A percentile compares a stretch with the other conserved stretches of the same genome.
These are phyloP conservation scores for Laupala kohalensis DNA, from an alignment of 1,140 invertebrate genomes.

Conservation along the genomic window DNA sequence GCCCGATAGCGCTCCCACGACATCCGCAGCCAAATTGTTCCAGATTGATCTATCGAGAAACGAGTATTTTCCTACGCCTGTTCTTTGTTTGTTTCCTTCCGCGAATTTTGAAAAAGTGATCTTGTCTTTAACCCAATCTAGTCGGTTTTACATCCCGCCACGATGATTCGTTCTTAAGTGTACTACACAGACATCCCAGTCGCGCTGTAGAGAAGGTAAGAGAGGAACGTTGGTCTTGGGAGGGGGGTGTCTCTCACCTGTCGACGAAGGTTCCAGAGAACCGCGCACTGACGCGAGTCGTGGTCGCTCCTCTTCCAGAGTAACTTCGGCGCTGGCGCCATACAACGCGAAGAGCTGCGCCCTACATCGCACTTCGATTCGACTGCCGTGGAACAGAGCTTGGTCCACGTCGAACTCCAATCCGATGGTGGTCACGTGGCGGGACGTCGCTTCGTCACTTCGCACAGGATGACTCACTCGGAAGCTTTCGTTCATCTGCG, in stretches of 20 bases:
- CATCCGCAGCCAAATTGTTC: too few relatives aligned
- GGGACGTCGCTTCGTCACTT: slow-evolving; percentile 1
- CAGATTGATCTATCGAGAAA: too few relatives aligned
- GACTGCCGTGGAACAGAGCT: slow-evolving; percentile 43
- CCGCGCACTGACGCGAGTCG: slow-evolving; percentile 49
- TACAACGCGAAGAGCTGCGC: slow-evolving; percentile 47
- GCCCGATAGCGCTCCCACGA: too few relatives aligned
- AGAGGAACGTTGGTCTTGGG: too few relatives aligned
- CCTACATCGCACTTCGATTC: slow-evolving; percentile 44
- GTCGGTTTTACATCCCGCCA: too few relatives aligned
- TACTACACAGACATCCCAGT: too few relatives aligned
- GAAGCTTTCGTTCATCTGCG: slow-evolving; percentile 15
- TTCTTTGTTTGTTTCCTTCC: too few relatives aligned
- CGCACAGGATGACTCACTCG: neutral
- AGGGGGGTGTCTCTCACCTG: slow-evolving; percentile 15
- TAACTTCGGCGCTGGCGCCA: slow-evolving; percentile 32
- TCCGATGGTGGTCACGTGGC: slow-evolving; percentile 9
- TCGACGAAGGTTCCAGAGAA: slow-evolving; percentile 39
- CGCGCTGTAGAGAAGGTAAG: too few relatives aligned
- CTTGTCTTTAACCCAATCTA: too few relatives aligned
- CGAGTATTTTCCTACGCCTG: too few relatives aligned
- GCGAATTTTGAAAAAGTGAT: too few relatives aligned
- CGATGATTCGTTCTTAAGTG: too few relatives aligned
- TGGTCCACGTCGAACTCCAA: slow-evolving; percentile 40
- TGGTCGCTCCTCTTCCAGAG: slow-evolving; percentile 48